Evolutionary conservation across 35 echinoderm and acorn worm genomes (phyloP).

Genomic region (Strongylocentrotus purpuratus): DNA sequence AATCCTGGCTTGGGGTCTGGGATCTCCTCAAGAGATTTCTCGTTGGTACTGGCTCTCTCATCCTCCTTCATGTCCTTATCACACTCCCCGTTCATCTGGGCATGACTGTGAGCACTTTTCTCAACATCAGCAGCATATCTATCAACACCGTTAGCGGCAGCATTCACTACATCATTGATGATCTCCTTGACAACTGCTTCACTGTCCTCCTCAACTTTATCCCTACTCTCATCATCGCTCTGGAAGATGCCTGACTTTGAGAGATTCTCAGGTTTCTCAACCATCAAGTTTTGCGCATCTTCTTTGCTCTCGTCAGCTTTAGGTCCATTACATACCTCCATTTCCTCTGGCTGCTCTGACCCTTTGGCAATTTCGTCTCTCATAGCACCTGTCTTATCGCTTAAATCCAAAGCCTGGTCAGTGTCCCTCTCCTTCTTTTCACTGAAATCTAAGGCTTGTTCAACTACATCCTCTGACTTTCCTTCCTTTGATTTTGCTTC

Average conservation of each 20-base stretch:
- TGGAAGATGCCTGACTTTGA: background rate
- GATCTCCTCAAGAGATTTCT: constrained; percentile 7
- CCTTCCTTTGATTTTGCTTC: constrained; percentile 43
- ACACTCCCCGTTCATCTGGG: constrained; percentile 22
- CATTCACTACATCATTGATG: background rate
- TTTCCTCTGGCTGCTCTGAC: background rate
- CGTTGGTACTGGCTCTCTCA: constrained; percentile 7
- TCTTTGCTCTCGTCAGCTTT: background rate
- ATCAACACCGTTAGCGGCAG: background rate
- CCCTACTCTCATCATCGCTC: background rate
- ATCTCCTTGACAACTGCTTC: constrained; percentile 12
- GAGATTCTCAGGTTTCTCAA: constrained; percentile 8
- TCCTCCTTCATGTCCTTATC: constrained; percentile 38
- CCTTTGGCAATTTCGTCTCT: background rate
- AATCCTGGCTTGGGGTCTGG: constrained; percentile 54
- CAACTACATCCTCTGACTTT: background rate
- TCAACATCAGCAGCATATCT: background rate
- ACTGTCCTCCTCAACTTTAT: background rate
- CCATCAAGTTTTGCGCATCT: background rate
- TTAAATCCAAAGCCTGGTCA: constrained; percentile 13
- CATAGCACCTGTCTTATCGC: constrained; percentile 16
- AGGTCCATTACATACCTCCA: constrained; percentile 13
- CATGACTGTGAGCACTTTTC: background rate
- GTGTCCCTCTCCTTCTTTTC: constrained; percentile 14
- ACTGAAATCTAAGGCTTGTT: constrained; percentile 37